Evolutionary conservation across 2,797 vertebrate genomes (phyloP), one percentile per base, ranked within the genome.

Genomic region (Sparus aurata): DNA sequence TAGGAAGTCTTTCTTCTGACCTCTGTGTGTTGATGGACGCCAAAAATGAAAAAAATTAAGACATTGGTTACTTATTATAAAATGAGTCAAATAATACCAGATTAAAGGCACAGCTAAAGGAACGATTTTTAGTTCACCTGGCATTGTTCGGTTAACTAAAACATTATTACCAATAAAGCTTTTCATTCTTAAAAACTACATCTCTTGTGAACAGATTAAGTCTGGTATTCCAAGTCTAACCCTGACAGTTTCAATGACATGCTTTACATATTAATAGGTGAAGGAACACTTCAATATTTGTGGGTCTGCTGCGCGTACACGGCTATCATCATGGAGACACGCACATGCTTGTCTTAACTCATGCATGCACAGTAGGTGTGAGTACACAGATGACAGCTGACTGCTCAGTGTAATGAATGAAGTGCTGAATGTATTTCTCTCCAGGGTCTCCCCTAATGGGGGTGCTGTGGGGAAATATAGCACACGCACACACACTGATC

Each of bases 391-490:
- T 85, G 90, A 90, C 92, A 91, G 83, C 85, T 86, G 83, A 89
- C 83, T 84, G 59, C 81, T 76, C 70, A 76, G 60, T 80, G 79
- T 92, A 92, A 93, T 91, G 80, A 90, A 93, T 91, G 88, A 91
- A 90, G 91, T 92, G 92, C 82, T 93, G 89, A 92, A 87, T 86
- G 86, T 76, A 84, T 90, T 86, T 89, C 66, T 91, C 92, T 91
- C 89, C 70, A 77, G 89, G 84, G 90, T 86, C 68, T 38, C 81
- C 65, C 12, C 12, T 91, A 90, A 92, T 91, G 77, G 80, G 60
- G 80, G 62, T 58, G 62, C 82, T 88, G 70, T 85, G 83, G 85
- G 84, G 87, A 90, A 85, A 88, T 82, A 80, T 22, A 85, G 67
- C 77, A 18, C 60, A 75, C 69, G 75, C 30, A 34, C 30, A 34